Evolutionary conservation across 1,140 invertebrate genomes (phyloP).

Genomic region (Andricus grossulariae): DNA sequence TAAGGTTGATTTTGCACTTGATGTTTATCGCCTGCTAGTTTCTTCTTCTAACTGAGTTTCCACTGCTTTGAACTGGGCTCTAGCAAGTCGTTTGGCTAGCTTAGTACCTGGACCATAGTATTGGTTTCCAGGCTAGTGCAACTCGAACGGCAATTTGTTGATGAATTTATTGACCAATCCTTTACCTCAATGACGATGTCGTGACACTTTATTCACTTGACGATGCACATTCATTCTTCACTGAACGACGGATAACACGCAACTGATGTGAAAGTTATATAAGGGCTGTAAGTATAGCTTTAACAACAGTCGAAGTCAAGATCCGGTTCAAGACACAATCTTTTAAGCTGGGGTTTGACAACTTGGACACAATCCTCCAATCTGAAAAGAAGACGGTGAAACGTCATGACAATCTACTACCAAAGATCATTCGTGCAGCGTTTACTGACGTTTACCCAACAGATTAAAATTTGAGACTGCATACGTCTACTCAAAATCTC

Average conservation of each 20-base stretch:
- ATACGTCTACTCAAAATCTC: no score
- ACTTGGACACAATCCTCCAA: not conserved
- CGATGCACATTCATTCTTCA: no score
- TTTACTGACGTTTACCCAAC: not conserved
- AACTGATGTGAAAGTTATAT: no score
- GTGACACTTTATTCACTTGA: no score
- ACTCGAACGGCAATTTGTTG: not conserved
- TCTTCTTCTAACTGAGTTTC: no score
- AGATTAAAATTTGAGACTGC: no score
- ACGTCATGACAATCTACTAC: not conserved
- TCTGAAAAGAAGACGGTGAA: not conserved
- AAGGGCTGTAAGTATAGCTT: no score
- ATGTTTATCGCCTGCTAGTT: not conserved
- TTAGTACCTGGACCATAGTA: no score
- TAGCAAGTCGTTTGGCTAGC: no score
- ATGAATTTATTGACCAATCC: conserved; percentile 45
- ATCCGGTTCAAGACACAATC: not conserved
- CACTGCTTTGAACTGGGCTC: not conserved
- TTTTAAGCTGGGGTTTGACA: not conserved
- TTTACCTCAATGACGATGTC: conserved; percentile 32
- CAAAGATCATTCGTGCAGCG: no score
- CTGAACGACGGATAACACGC: no score
- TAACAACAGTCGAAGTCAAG: not conserved
- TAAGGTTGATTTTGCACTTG: not conserved
- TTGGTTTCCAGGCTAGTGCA: no score